phyloP scores from a whole-genome alignment of 2,797 vertebrate species.

The Harpagifer antarcticus region DNA sequence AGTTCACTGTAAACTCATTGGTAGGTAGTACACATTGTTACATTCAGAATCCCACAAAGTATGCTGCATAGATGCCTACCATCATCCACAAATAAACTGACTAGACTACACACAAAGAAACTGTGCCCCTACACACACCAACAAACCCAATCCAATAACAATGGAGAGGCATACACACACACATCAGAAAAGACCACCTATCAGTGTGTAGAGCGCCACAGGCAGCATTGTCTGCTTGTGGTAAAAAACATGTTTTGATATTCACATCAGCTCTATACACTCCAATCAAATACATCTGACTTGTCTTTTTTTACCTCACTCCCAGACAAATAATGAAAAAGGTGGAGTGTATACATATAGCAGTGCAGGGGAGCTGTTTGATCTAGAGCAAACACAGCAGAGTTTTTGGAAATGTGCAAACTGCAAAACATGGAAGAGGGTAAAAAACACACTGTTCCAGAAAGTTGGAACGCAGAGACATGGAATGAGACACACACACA shows the following conservation, averaged over 20 bases:
- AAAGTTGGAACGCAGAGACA: conserved; percentile 26
- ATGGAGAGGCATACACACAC: conserved; percentile 2
- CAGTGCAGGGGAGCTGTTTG: conserved; percentile 37
- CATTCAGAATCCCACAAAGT: background rate
- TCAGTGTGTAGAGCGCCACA: conserved; percentile 45
- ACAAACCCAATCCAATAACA: conserved; percentile 25
- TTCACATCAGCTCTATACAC: conserved; percentile 61
- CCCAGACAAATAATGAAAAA: conserved; percentile 55
- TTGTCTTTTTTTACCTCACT: conserved; percentile 28
- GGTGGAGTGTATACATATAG: conserved; percentile 36
- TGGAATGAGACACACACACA: background rate
- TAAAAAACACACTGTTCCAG: background rate
- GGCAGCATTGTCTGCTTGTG: conserved; percentile 50
- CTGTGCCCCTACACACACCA: background rate
- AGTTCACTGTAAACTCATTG: background rate
- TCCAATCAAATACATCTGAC: conserved; percentile 45
- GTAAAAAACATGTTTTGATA: conserved; percentile 58
- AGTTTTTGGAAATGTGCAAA: conserved; percentile 27
- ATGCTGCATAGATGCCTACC: background rate
- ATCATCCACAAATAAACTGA: conserved; percentile 17
- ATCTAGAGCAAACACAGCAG: conserved; percentile 41
- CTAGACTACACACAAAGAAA: conserved; percentile 26
- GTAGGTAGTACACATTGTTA: background rate
- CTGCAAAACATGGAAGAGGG: conserved; percentile 30
- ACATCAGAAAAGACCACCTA: conserved; percentile 51